Conservation (phyloP, 1,140 invertebrate genomes). For the Lerema accius region DNA sequence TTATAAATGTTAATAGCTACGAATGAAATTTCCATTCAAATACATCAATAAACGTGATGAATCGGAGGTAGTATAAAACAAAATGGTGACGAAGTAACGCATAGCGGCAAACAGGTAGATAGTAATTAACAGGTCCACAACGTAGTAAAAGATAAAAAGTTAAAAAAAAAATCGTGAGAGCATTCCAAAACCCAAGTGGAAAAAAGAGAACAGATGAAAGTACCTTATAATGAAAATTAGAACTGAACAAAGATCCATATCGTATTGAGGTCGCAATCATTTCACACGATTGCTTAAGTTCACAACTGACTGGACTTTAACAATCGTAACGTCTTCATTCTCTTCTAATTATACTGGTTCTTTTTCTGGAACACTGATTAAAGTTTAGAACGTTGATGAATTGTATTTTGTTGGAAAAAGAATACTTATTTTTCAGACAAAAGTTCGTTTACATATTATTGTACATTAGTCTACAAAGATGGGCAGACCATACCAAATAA, state of each 20-base stretch:
- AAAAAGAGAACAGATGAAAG: slow-evolving; percentile 31
- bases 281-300: slow-evolving; percentile 49
- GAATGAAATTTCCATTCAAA: background rate
- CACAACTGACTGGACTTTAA: slow-evolving; percentile 24
- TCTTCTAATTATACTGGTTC: slow-evolving; percentile 12
- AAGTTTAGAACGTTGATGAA: background rate
- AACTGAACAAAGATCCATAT: slow-evolving; percentile 37
- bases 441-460: too few relatives aligned
- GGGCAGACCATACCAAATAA: too few relatives aligned
- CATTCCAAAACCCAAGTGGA: slow-evolving; percentile 2
- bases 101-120: background rate
- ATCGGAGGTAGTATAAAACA: background rate
- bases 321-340: slow-evolving; percentile 22
- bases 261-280: slow-evolving; percentile 42
- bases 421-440: too few relatives aligned
- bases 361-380: slow-evolving; percentile 6
- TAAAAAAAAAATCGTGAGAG: slow-evolving; percentile 20
- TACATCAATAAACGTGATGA: background rate
- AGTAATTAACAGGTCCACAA: background rate
- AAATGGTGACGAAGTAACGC: background rate
- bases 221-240: slow-evolving; percentile 26
- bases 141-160: background rate
- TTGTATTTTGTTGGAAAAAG: too few relatives aligned
- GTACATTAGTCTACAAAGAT: too few relatives aligned
- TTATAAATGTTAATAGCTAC: slow-evolving; percentile 13